A percentile compares a stretch with the other conserved stretches of the same genome.
phyloP scores from a whole-genome alignment of 2,113 vertebrate genomes.

The Ptychochromis oligacanthus region DNA sequence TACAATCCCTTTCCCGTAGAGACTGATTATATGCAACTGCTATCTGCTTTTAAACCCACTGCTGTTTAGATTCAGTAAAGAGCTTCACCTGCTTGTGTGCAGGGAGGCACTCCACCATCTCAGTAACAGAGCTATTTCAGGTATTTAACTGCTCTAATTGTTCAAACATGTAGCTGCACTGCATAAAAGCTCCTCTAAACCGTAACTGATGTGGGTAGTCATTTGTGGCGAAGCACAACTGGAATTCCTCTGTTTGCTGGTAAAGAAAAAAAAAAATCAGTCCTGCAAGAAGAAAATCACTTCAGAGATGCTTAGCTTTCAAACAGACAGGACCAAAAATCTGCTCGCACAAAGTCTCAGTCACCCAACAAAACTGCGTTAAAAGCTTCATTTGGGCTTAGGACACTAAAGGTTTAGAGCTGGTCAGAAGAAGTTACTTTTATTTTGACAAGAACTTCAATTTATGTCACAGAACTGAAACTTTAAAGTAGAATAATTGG shows the following conservation, averaged over 20 bases:
- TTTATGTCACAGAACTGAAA: too few species aligned
- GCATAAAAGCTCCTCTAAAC: slow-evolving; percentile 67
- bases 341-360: neutral
- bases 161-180: slow-evolving; percentile 67
- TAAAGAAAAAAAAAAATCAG: slow-evolving; percentile 52
- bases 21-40: neutral
- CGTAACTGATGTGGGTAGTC: slow-evolving; percentile 65
- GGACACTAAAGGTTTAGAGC: neutral
- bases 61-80: neutral
- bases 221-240: slow-evolving; percentile 54
- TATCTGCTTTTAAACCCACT: neutral
- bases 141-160: slow-evolving; percentile 74
- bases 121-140: slow-evolving; percentile 60
- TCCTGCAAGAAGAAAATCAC: slow-evolving; percentile 29
- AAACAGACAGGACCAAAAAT: neutral
- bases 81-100: slow-evolving; percentile 48
- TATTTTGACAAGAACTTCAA: too few species aligned
- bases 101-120: slow-evolving; percentile 14
- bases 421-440: neutral
- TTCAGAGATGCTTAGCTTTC: slow-evolving; percentile 4
- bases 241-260: slow-evolving; percentile 64
- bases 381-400: neutral
- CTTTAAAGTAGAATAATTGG: neutral
- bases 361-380: neutral
- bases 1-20: neutral